These are phyloP conservation scores for Drosophila tani DNA, from an alignment of 1,140 invertebrate genomes.

Conservation along the genomic window DNA sequence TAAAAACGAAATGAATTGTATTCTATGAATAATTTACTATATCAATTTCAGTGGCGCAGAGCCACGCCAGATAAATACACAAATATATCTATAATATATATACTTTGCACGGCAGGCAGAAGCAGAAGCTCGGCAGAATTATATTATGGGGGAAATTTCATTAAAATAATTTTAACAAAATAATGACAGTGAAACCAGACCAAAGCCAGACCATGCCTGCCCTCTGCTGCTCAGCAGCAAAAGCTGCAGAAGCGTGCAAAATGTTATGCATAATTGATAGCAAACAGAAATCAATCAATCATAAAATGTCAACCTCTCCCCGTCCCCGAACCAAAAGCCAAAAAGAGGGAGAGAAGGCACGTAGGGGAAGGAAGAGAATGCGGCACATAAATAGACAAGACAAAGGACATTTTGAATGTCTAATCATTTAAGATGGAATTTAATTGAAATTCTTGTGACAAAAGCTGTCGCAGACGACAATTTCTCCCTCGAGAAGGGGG, in stretches of 20 bases:
- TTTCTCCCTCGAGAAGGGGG: background rate
- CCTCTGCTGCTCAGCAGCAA: constrained; percentile 33
- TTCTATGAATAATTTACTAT: constrained; percentile 53
- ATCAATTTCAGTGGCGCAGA: constrained; percentile 46
- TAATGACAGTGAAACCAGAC: constrained; percentile 27
- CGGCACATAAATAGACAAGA: constrained; percentile 42
- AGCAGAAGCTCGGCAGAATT: constrained; percentile 47
- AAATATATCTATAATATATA: constrained; percentile 2
- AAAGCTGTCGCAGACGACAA: constrained; percentile 10
- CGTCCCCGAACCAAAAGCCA: background rate
- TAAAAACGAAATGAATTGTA: constrained; percentile 52
- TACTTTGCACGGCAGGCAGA: background rate
- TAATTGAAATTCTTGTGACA: constrained; percentile 46
- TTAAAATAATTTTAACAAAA: constrained; percentile 80
- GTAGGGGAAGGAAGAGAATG: constrained; percentile 8
- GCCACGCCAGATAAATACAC: constrained; percentile 9
- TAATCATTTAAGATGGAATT: constrained; percentile 58
- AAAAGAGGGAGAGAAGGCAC: no score
- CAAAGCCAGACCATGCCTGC: background rate
- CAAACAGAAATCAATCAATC: constrained; percentile 81
- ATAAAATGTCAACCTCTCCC: constrained; percentile 66
- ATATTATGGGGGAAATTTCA: constrained; percentile 67
- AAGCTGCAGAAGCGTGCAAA: constrained; percentile 70
- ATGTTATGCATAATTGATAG: constrained; percentile 79
- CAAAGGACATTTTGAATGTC: constrained; percentile 49